These are phyloP conservation scores for Ginglymostoma cirratum DNA, from an alignment of 2,113 vertebrate species.

Conservation along the genomic window DNA sequence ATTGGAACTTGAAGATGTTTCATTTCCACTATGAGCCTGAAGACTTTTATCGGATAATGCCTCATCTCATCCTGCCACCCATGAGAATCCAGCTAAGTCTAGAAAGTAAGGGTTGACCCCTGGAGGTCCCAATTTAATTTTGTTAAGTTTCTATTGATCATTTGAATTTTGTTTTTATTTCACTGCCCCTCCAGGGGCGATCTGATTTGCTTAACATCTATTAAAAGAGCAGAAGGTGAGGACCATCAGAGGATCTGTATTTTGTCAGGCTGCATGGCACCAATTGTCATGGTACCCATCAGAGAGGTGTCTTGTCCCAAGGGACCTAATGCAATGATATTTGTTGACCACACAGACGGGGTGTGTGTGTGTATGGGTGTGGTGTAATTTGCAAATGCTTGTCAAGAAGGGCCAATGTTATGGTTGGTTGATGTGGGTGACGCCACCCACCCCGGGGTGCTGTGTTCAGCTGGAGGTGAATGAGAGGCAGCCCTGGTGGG, in stretches of 20 bases:
- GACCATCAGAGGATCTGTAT: background rate
- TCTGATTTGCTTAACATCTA: too few species aligned
- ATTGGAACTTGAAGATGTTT: slow-evolving; percentile 87
- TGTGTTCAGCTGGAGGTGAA: too few species aligned
- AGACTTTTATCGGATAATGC: slow-evolving; percentile 71
- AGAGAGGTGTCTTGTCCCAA: background rate
- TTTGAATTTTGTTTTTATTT: too few species aligned
- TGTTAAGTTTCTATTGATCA: too few species aligned
- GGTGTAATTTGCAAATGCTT: too few species aligned
- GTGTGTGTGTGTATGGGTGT: too few species aligned
- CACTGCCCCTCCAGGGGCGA: too few species aligned
- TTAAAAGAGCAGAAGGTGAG: slow-evolving; percentile 52
- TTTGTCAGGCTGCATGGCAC: background rate
- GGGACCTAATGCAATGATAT: background rate
- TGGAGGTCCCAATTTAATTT: too few species aligned
- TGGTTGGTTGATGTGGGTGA: too few species aligned
- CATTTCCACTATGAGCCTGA: slow-evolving; percentile 71
- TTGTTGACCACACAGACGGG: background rate
- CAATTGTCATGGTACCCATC: background rate
- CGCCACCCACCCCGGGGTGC: too few species aligned
- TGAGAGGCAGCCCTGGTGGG: too few species aligned
- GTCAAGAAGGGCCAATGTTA: too few species aligned
- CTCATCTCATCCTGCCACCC: slow-evolving; percentile 77
- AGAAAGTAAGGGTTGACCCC: slow-evolving; percentile 62
- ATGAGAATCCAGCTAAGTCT: slow-evolving; percentile 77